Conservation (phyloP, 2,797 vertebrate genomes). For the Huso huso region DNA sequence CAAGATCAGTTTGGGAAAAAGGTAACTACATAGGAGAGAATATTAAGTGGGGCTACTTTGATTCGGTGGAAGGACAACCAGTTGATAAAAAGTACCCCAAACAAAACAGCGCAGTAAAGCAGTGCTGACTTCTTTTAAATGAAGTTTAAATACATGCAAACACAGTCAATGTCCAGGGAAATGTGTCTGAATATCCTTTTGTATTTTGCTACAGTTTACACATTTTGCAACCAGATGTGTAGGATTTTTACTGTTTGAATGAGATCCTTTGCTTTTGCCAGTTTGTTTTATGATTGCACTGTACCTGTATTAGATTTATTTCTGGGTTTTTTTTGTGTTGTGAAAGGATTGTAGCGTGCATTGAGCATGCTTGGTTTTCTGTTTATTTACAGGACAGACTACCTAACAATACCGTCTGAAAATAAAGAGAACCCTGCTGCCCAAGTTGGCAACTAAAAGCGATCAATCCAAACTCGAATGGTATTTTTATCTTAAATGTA, state of each 20-base stretch:
- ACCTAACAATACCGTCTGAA: conserved; percentile 88
- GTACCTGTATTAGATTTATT: conserved; percentile 18
- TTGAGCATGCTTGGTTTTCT: conserved; percentile 31
- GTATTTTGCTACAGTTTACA: not conserved
- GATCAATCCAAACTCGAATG: conserved; percentile 52
- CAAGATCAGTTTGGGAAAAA: not conserved
- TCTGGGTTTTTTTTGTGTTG: conserved; percentile 4
- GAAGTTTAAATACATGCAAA: too few species aligned
- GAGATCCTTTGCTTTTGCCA: not conserved
- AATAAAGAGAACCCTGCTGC: conserved; percentile 81
- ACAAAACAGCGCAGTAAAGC: too few species aligned
- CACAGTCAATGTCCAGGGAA: too few species aligned
- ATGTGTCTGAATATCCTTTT: conserved; percentile 21
- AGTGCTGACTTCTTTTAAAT: too few species aligned
- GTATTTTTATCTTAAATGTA: conserved; percentile 46
- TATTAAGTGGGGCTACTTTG: not conserved
- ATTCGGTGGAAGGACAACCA: too few species aligned
- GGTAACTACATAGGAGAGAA: conserved; percentile 4
- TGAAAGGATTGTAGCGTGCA: not conserved
- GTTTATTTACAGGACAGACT: conserved; percentile 75
- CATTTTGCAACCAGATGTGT: too few species aligned
- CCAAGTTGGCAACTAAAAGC: conserved; percentile 80
- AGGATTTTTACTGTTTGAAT: not conserved
- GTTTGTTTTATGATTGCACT: not conserved
- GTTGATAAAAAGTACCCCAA: too few species aligned